phyloP scores from a whole-genome alignment of 2,113 vertebrate genomes.

The Daubentonia madagascariensis region DNA sequence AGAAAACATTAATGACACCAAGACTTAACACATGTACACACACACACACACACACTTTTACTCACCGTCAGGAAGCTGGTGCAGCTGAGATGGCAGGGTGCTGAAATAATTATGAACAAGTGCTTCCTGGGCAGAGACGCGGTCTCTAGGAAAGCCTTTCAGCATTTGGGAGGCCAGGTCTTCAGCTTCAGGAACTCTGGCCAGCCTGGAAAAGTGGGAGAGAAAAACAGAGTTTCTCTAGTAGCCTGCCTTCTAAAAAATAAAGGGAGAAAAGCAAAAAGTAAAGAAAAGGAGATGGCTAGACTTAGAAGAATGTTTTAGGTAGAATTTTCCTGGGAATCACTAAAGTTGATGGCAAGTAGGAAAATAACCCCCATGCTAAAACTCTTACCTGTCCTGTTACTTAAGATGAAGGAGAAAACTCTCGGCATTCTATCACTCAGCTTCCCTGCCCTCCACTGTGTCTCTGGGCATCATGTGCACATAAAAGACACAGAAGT shows the following conservation, averaged over 20 bases:
- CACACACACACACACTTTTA: not conserved
- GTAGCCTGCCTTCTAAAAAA: not conserved
- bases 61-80: conserved; percentile 88
- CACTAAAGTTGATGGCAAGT: not conserved
- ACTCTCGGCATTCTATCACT: not conserved
- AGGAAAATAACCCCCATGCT: not conserved
- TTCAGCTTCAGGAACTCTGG: conserved; percentile 87
- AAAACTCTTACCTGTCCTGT: not conserved
- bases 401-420: not conserved
- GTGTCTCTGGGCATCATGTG: not conserved
- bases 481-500: not conserved
- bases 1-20: not conserved
- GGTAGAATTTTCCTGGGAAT: not conserved
- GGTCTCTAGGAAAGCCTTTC: conserved; percentile 82
- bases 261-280: not conserved
- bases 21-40: not conserved
- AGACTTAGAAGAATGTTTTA: not conserved
- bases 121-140: conserved; percentile 84
- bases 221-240: not conserved
- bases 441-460: not conserved
- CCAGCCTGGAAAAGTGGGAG: conserved; percentile 83
- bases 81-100: conserved; percentile 87
- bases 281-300: not conserved
- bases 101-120: conserved; percentile 90
- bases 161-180: conserved; percentile 90